Percentiles rank a stretch among this genome's conserved stretches.
Conservation (phyloP, 1,140 invertebrate species). For the Diabrotica virgifera region DNA sequence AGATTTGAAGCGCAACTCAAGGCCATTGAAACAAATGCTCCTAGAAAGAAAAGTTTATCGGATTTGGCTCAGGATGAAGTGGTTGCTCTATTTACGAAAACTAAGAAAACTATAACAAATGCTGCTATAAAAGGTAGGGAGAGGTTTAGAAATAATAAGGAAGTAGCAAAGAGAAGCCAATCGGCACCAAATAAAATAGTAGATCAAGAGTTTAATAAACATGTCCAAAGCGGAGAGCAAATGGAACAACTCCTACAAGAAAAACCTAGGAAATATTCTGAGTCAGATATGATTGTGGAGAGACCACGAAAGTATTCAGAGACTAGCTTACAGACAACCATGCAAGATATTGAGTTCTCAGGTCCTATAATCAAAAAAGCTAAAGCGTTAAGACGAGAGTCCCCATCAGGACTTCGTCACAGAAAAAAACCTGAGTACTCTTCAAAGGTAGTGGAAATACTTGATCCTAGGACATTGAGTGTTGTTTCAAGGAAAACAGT, state of each 20-base stretch:
- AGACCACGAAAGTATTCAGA: slow-evolving; percentile 30
- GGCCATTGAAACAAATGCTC: neutral
- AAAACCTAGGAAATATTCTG: slow-evolving; percentile 49
- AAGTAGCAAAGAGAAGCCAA: slow-evolving; percentile 48
- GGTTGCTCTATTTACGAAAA: slow-evolving; percentile 36
- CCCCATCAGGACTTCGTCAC: slow-evolving; percentile 23
- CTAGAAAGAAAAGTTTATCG: slow-evolving; percentile 32
- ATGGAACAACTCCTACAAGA: slow-evolving; percentile 54
- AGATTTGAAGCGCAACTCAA: slow-evolving; percentile 1
- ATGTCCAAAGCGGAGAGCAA: slow-evolving; percentile 30
- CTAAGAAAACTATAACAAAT: slow-evolving; percentile 34
- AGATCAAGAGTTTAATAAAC: neutral
- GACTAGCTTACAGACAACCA: slow-evolving; percentile 14
- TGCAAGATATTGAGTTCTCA: neutral
- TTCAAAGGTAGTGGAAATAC: slow-evolving; percentile 44
- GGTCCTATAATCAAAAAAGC: neutral
- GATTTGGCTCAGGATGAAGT: slow-evolving; percentile 38
- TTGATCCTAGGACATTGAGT: slow-evolving; percentile 41
- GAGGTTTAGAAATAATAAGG: slow-evolving; percentile 33
- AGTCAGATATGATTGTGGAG: slow-evolving; percentile 32
- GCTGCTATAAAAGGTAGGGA: slow-evolving; percentile 33
- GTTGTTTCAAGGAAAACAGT: slow-evolving; percentile 34
- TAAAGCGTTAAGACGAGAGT: slow-evolving; percentile 28
- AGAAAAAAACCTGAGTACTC: slow-evolving; percentile 24
- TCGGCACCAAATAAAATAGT: slow-evolving; percentile 46